These are phyloP conservation scores for Telmatherina bonti DNA, from an alignment of 2,797 vertebrate species.

Conservation along the genomic window DNA sequence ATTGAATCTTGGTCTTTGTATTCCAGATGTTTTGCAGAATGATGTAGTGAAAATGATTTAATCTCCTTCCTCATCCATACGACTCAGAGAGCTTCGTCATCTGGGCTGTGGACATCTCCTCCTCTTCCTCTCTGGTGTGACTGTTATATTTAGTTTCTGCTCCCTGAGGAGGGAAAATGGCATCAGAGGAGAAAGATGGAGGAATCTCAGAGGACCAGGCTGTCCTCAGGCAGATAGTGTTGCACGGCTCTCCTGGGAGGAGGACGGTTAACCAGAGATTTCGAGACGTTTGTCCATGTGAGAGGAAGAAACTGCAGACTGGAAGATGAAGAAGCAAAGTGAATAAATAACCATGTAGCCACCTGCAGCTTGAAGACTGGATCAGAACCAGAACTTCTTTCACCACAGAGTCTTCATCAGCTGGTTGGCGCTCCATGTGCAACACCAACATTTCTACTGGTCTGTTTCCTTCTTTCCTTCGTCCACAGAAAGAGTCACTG, in stretches of 20 bases:
- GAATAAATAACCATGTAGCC: too few species aligned
- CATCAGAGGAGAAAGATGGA: conserved; percentile 51
- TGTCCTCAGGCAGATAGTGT: conserved; percentile 77
- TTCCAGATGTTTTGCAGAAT: neutral
- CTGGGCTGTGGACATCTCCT: conserved; percentile 67
- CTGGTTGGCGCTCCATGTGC: too few species aligned
- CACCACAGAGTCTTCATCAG: too few species aligned
- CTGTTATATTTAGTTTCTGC: conserved; percentile 79
- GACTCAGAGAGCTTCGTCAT: conserved; percentile 37
- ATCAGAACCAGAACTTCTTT: too few species aligned
- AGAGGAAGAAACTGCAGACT: conserved; percentile 20
- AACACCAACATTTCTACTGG: too few species aligned
- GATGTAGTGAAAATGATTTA: conserved; percentile 2
- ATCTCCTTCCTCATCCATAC: neutral
- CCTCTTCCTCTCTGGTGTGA: conserved; percentile 63
- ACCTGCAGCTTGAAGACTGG: too few species aligned
- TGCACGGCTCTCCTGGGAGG: conserved; percentile 72
- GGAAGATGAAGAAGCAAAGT: conserved; percentile 2
- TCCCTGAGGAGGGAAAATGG: conserved; percentile 66
- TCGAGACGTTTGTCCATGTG: conserved; percentile 31
- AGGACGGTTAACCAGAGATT: conserved; percentile 67
- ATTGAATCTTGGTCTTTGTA: neutral
- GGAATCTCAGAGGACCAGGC: conserved; percentile 71
- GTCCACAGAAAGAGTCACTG: too few species aligned
- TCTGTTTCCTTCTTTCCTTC: too few species aligned